Evolutionary conservation across 2,888 invertebrate genomes (phyloP), one percentile per base, ranked within the genome.

Genomic region (Osmoderma eremita): DNA sequence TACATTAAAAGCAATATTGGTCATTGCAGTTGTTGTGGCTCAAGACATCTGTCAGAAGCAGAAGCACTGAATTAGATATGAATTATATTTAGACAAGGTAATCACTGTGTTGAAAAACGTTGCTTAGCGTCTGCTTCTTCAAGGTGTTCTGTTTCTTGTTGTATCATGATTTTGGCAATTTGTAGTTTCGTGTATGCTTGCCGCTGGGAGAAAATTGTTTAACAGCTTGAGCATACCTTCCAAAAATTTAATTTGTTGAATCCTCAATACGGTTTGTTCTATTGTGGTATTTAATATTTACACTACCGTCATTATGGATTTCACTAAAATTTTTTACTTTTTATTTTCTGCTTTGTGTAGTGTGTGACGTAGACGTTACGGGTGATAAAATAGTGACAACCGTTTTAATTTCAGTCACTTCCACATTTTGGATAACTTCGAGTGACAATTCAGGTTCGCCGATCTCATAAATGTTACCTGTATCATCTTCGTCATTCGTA

Each of bases 161-260:
- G 56, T 61, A 64, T 67, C 20, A 71, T 18, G 3, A 71, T 48
- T 61, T 70, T 18, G 20, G 70, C 67, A 54, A 71, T 67, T 51
- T 64, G 64, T 15, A 68, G 56, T 50, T 71, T 71, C 18, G 65
- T 56, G 8, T 63, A 62, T 12, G 68, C 68, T 53, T 70, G 68
- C 48, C 67, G 36, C 39, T 63, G 20, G 65, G 39, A 38, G 69
- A 68, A 63, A 70, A 70, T 45, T 50, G 64, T 30, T 67, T 68
- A 0, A 70, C 45, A 3, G 67, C 67, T 51, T 70, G 67, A n/a
- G 69, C 69, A 63, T 67, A 70, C 13, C 71, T 68, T 36, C 68
- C 39, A 38, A 58, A 70, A 15, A 70, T 61, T 24, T 67, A 67
- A 42, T 71, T 68, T n/a, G 62, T 64, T 13, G 66, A 58, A 56